Evolutionary conservation across 92 coral and sea anemone species (phyloP).

Genomic region (Bergia sp.): DNA sequence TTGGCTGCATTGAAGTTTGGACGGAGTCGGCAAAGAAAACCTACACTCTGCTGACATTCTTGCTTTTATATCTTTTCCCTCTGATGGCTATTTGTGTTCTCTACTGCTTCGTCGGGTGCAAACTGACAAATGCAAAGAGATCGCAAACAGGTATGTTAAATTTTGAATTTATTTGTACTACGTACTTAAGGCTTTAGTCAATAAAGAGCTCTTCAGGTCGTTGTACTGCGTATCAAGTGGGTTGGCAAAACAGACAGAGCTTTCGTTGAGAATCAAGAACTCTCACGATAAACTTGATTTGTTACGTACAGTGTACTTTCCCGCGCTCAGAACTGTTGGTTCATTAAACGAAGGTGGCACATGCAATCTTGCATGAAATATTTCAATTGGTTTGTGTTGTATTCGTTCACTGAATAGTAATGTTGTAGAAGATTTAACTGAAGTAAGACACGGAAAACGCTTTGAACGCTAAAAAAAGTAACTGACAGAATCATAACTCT

Average conservation of each 20-base stretch:
- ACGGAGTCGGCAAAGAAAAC: conserved; percentile 46
- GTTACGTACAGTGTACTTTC: neutral
- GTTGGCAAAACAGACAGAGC: neutral
- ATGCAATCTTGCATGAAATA: too few species aligned
- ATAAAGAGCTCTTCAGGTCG: neutral
- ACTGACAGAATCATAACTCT: neutral
- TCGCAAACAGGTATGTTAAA: conserved; percentile 70
- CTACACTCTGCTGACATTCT: conserved; percentile 57
- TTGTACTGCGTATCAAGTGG: neutral
- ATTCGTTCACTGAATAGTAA: too few species aligned
- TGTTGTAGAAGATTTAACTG: too few species aligned
- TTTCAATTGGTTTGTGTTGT: too few species aligned
- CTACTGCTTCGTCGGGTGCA: conserved; percentile 73
- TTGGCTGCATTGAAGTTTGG: conserved; percentile 68
- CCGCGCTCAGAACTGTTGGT: too few species aligned
- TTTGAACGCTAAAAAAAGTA: neutral
- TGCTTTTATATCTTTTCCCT: conserved; percentile 66
- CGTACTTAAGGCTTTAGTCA: neutral
- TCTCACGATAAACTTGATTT: neutral
- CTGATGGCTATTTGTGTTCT: conserved; percentile 68
- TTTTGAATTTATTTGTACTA: neutral
- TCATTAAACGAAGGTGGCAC: too few species aligned
- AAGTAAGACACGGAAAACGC: too few species aligned
- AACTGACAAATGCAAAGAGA: conserved; percentile 62
- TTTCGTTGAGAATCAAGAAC: neutral